phyloP scores from a whole-genome alignment of 2,113 vertebrate species.

The Hemicordylus capensis region DNA sequence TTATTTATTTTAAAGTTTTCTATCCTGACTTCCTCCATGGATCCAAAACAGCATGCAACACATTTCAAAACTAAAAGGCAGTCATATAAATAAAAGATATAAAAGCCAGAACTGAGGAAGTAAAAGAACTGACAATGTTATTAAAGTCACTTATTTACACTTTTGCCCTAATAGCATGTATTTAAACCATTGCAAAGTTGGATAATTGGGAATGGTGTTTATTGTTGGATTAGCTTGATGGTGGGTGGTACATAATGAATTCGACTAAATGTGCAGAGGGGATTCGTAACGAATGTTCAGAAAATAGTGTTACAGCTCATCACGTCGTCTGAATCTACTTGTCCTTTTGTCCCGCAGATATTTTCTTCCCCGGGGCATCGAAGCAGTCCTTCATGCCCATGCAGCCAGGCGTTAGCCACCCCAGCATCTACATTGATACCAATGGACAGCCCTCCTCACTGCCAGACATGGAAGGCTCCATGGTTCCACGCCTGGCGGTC shows the following conservation, averaged over 20 bases:
- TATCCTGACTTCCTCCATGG: too few relatives aligned
- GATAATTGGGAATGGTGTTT: too few relatives aligned
- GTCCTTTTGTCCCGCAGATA: not conserved
- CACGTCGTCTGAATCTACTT: rapidly evolving
- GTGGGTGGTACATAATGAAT: not conserved
- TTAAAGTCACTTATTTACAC: not conserved
- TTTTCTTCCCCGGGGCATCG: conserved; percentile 31
- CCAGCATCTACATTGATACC: conserved; percentile 72
- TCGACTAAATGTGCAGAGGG: too few relatives aligned
- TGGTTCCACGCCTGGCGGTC: not conserved
- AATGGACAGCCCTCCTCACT: conserved; percentile 56
- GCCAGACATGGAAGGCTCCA: conserved; percentile 49
- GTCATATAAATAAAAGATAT: too few relatives aligned
- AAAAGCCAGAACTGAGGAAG: too few relatives aligned
- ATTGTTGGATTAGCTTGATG: not conserved
- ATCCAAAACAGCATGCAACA: too few relatives aligned
- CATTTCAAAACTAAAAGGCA: too few relatives aligned
- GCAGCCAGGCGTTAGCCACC: conserved; percentile 53
- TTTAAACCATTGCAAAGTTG: too few relatives aligned
- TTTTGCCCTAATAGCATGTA: not conserved
- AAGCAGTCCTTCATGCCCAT: conserved; percentile 59
- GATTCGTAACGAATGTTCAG: not conserved
- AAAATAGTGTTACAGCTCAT: too few relatives aligned
- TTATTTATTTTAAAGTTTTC: too few relatives aligned
- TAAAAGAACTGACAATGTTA: too few relatives aligned